Conservation (phyloP, 2,888 invertebrate species). For the Orthonevra nobilis region DNA sequence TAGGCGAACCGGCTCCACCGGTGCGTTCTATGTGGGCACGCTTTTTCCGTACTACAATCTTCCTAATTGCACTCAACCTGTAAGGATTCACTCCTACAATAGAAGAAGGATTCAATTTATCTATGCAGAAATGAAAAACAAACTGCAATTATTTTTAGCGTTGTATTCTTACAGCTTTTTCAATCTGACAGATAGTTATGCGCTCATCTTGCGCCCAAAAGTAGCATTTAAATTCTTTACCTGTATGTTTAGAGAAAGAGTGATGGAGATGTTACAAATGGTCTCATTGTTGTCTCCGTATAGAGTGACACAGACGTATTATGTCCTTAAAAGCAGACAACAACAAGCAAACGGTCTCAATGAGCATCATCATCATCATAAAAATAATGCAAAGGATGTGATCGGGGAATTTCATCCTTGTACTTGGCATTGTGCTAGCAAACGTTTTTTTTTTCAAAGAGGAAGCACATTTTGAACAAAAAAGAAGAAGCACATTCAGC, state of each 20-base stretch:
- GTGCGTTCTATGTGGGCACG: too few species aligned
- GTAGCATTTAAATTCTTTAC: conserved; percentile 35
- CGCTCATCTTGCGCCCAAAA: conserved; percentile 35
- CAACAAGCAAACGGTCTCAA: conserved; percentile 25
- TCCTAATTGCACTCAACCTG: conserved; percentile 22
- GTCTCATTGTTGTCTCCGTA: conserved; percentile 15
- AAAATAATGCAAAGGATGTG: conserved; percentile 35
- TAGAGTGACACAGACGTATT: too few species aligned
- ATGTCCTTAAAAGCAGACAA: not conserved
- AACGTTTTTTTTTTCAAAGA: not conserved
- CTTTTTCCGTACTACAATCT: not conserved
- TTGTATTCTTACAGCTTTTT: not conserved
- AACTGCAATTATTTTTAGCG: not conserved
- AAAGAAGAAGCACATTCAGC: too few species aligned
- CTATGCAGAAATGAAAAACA: not conserved
- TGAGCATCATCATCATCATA: conserved; percentile 25
- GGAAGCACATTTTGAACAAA: conserved; percentile 3
- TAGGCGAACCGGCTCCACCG: not conserved
- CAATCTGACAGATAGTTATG: too few species aligned
- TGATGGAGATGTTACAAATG: conserved; percentile 16
- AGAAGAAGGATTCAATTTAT: not conserved
- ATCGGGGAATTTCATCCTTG: conserved; percentile 5
- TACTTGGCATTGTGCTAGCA: conserved; percentile 29
- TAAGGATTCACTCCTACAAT: not conserved
- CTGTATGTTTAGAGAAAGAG: conserved; percentile 5